Evolutionary conservation across 2,113 vertebrate genomes (phyloP).

Genomic region (Paedocypris sp.): DNA sequence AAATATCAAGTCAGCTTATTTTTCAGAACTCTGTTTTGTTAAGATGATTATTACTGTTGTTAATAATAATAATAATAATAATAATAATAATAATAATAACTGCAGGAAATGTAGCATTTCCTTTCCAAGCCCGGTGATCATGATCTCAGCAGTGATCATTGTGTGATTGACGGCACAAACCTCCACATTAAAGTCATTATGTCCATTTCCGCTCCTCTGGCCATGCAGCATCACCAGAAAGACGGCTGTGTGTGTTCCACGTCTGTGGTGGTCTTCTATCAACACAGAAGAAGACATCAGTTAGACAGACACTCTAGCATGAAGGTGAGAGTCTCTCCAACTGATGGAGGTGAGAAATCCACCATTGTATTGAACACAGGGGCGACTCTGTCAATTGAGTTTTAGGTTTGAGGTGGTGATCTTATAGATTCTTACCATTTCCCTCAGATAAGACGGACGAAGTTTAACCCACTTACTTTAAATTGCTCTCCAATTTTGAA

Average conservation of each 20-base stretch:
- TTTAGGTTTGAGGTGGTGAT: slow-evolving; percentile 30
- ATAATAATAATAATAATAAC: too few relatives aligned
- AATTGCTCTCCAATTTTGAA: slow-evolving; percentile 32
- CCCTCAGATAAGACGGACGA: slow-evolving; percentile 20
- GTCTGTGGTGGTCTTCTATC: slow-evolving; percentile 11
- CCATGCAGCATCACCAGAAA: background rate
- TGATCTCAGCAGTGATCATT: too few relatives aligned
- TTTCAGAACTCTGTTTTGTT: too few relatives aligned
- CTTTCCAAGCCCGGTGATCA: too few relatives aligned
- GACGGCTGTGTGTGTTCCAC: background rate
- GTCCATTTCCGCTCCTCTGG: slow-evolving; percentile 1
- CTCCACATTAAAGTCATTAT: too few relatives aligned
- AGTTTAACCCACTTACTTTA: slow-evolving; percentile 36
- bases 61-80: too few relatives aligned
- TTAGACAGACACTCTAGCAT: slow-evolving; percentile 15
- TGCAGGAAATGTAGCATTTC: too few relatives aligned
- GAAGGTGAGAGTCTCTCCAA: slow-evolving; percentile 37
- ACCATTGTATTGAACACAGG: slow-evolving; percentile 11
- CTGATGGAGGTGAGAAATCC: slow-evolving; percentile 31
- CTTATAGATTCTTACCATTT: slow-evolving; percentile 28
- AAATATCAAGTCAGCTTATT: too few relatives aligned
- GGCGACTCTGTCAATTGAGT: slow-evolving; percentile 23
- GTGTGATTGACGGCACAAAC: too few relatives aligned
- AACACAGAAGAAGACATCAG: slow-evolving; percentile 19
- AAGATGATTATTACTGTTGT: too few relatives aligned